Conservation (phyloP, 2,797 vertebrate species). For the Gobionotothen gibberifrons region DNA sequence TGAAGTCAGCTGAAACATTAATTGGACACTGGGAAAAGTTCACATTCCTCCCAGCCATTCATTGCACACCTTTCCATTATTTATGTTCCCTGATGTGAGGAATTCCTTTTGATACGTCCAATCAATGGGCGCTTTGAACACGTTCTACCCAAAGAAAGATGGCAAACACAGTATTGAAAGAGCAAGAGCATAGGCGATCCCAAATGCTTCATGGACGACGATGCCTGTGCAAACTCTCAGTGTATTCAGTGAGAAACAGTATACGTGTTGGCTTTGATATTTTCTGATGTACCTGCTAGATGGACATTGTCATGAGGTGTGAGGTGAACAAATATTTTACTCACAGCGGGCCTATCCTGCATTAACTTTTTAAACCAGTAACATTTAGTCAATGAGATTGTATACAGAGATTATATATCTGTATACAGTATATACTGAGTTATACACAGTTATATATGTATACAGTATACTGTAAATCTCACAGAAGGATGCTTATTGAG, state of each 20-base stretch:
- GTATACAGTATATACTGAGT: not conserved
- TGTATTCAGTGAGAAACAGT: conserved; percentile 8
- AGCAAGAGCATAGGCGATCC: conserved; percentile 39
- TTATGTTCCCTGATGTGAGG: conserved; percentile 78
- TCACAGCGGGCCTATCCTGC: conserved; percentile 1
- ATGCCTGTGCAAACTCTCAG: conserved; percentile 4
- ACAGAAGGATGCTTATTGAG: conserved; percentile 27
- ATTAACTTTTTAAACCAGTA: conserved; percentile 30
- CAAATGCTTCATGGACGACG: conserved; percentile 40
- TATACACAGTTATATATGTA: not conserved
- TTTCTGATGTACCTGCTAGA: conserved; percentile 12
- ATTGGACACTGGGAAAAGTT: conserved; percentile 85
- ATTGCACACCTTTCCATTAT: conserved; percentile 83
- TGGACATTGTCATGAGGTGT: conserved; percentile 19
- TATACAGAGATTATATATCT: conserved; percentile 14
- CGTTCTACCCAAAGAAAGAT: conserved; percentile 62
- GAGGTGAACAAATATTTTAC: conserved; percentile 9
- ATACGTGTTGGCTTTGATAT: conserved; percentile 41
- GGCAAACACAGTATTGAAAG: conserved; percentile 55
- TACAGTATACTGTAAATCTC: conserved; percentile 27
- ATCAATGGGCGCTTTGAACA: conserved; percentile 75
- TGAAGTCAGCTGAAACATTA: conserved; percentile 87
- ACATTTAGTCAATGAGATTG: conserved; percentile 22
- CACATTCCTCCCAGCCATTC: conserved; percentile 76
- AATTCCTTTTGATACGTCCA: conserved; percentile 83